Base-by-base conservation (phyloP, 2,888 invertebrate species). In the Drosophila formosana region DNA sequence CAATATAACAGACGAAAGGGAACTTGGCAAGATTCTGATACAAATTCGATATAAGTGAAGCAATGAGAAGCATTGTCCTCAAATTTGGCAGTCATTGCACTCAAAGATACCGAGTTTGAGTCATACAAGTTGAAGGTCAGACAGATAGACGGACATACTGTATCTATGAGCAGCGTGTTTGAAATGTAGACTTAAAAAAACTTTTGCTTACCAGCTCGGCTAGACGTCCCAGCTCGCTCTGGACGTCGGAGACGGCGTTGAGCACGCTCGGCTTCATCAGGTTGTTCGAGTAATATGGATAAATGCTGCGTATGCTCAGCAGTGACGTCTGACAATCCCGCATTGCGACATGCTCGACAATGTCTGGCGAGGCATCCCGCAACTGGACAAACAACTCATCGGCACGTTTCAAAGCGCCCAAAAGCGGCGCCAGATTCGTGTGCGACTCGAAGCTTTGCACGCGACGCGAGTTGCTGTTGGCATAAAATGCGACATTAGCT, bases 371-470 rank as follows among this genome's bases (percentile, higher is more conserved):
- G 26, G 84, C 78, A 53, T 71, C 67, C 37, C 69, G 76, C 46
- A 91, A 68, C 6, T 83, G 70, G 18, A 58, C 76, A 61, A 91
- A 81, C 7, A 90, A 66, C 46, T 90, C 91, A 50, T 91, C 91
- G 23, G 89, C 89, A 67, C 89, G 91, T 78, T 90, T 89, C 39
- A 91, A 68, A 18, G 89, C 90, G 26, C 89, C 79, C 26, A 91
- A 63, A n/a, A 91, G 67, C 4, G 91, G 91, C 0, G 90, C 90
- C 50, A 90, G 72, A 62, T 91, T 91, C 8, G 91, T 90, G 72
- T 91, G 87, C 2, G 91, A 91, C 57, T 91, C 92, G 26, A 90
- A 91, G 73, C 91, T 91, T 75, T 92, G 92, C 32, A 91, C 90
- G 55, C 91, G 90, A 11, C 90, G 80, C 4, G 91, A 88, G 52